Evolutionary conservation across 2,888 invertebrate genomes (phyloP).

Genomic region (Danaus chrysippus): DNA sequence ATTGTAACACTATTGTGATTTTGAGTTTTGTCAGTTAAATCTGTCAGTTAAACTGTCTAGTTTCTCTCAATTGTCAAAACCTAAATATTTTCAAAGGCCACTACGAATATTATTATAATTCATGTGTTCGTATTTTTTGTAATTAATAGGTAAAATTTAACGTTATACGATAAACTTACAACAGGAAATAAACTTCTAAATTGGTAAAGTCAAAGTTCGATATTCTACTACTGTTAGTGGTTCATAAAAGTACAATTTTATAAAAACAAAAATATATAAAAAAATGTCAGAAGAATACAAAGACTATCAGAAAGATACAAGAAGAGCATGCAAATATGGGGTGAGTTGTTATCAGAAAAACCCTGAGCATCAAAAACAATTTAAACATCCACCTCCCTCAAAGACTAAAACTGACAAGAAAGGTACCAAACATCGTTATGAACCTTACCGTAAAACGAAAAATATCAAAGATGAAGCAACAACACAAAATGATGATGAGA

Average conservation of each 20-base stretch:
- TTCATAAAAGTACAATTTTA: background rate
- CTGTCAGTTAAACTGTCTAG: too few relatives aligned
- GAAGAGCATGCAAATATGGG: conserved; percentile 87
- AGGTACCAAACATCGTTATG: conserved; percentile 39
- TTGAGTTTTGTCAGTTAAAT: too few relatives aligned
- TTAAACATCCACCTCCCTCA: conserved; percentile 83
- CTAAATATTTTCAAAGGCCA: too few relatives aligned
- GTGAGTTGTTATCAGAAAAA: conserved; percentile 90
- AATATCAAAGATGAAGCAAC: conserved; percentile 13
- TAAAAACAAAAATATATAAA: background rate
- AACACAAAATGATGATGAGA: background rate
- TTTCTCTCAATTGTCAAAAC: too few relatives aligned
- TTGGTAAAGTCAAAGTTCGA: too few relatives aligned
- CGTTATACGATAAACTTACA: too few relatives aligned
- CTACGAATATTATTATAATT: too few relatives aligned
- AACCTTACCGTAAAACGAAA: conserved; percentile 41
- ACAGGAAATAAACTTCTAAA: too few relatives aligned
- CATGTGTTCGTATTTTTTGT: too few relatives aligned
- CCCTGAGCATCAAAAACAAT: conserved; percentile 84
- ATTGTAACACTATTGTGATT: too few relatives aligned
- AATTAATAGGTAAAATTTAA: too few relatives aligned
- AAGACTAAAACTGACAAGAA: conserved; percentile 41
- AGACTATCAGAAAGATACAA: conserved; percentile 57
- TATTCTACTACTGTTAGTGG: background rate
- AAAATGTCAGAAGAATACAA: conserved; percentile 64